Evolutionary conservation across 2,797 vertebrate species (phyloP).

Genomic region (Chiloscyllium punctatum): DNA sequence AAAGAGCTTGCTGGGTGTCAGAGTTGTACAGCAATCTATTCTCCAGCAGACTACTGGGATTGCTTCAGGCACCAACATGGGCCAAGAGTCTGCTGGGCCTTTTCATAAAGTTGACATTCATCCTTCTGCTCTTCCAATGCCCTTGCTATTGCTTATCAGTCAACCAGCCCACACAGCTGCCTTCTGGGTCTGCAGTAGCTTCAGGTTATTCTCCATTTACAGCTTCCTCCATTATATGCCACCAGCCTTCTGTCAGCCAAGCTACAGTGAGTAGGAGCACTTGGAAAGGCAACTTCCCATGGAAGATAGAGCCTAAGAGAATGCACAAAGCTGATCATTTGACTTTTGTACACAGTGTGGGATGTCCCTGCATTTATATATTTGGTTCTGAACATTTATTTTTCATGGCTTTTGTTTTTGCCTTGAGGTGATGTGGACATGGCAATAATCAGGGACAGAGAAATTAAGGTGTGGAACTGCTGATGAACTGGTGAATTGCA

Average conservation of each 20-base stretch:
- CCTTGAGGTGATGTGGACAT: neutral
- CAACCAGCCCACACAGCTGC: neutral
- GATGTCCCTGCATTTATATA: neutral
- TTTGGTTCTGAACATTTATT: neutral
- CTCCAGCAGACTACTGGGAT: neutral
- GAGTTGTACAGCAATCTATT: neutral
- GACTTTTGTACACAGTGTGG: neutral
- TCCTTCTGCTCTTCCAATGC: no score
- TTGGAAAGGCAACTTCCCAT: neutral
- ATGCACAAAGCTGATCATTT: neutral
- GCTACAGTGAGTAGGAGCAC: neutral
- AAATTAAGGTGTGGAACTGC: neutral
- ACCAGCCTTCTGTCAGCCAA: neutral
- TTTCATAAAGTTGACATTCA: neutral
- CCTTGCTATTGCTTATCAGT: neutral
- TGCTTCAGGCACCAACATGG: neutral
- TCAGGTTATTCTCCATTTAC: neutral
- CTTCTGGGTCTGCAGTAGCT: neutral
- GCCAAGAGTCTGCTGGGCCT: neutral
- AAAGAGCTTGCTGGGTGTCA: neutral
- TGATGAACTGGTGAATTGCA: neutral
- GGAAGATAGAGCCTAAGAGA: neutral
- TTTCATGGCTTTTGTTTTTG: neutral
- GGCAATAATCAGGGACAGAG: neutral
- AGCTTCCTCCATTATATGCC: neutral